phyloP scores from a whole-genome alignment of 2,113 vertebrate species.

The Enhydra lutris region DNA sequence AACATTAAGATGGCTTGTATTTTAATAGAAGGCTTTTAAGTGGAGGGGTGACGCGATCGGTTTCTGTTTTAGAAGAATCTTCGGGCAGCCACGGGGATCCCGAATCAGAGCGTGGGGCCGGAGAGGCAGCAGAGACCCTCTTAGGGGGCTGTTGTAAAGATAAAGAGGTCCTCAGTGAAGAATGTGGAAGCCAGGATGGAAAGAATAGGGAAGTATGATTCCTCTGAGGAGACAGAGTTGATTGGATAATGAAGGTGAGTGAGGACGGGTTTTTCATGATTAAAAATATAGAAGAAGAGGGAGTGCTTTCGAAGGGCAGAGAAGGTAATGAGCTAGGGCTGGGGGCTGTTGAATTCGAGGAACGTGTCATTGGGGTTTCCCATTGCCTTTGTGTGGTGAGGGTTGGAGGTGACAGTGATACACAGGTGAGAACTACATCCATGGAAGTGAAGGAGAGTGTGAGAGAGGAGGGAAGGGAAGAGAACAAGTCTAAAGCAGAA shows the following conservation, averaged over 20 bases:
- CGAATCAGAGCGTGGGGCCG: neutral
- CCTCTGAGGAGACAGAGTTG: neutral
- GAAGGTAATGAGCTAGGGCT: neutral
- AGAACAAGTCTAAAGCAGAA: neutral
- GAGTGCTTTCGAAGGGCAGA: neutral
- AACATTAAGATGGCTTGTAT: neutral
- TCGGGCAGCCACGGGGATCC: neutral
- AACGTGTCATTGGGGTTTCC: neutral
- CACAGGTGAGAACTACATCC: neutral
- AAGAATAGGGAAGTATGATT: neutral
- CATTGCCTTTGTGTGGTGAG: neutral
- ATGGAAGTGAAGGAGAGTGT: neutral
- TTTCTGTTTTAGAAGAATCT: neutral
- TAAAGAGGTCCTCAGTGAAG: neutral
- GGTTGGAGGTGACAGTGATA: neutral
- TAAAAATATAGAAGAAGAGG: neutral
- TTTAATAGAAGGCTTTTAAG: neutral
- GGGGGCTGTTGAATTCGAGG: neutral
- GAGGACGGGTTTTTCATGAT: neutral
- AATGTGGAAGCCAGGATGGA: neutral
- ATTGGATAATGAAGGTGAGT: neutral
- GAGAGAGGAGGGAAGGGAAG: neutral
- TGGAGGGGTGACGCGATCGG: neutral
- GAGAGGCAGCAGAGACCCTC: neutral
- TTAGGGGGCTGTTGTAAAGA: neutral